Percentiles rank a stretch among this genome's conserved stretches.
phyloP scores from a whole-genome alignment of 1,140 invertebrate genomes.

The Pararge aegeria region DNA sequence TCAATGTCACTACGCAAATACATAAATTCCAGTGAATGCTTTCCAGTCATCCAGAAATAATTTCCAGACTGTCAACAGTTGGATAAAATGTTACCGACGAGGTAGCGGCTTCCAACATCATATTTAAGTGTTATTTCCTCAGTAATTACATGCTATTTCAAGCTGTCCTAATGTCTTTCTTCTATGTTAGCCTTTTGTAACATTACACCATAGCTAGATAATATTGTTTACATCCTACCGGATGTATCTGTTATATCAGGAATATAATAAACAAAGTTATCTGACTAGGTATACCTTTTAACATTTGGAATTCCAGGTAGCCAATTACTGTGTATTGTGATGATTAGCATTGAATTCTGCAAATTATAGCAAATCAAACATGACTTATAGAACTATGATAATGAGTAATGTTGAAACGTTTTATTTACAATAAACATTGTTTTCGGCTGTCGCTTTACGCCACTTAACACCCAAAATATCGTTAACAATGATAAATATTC shows the following conservation, averaged over 20 bases:
- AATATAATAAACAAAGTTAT: not conserved
- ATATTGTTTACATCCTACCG: not conserved
- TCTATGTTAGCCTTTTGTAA: not conserved
- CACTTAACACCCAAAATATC: conserved; percentile 10
- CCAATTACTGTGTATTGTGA: no score
- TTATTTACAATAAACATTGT: conserved; percentile 10
- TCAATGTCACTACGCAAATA: conserved; percentile 2
- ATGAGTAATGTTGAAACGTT: conserved; percentile 6
- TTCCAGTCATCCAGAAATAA: conserved; percentile 23
- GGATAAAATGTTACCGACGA: conserved; percentile 14
- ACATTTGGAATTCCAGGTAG: not conserved
- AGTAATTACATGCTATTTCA: not conserved
- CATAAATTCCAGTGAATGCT: conserved; percentile 3
- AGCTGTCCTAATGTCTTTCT: not conserved
- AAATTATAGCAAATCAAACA: not conserved
- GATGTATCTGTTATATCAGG: not conserved
- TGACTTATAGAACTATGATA: not conserved
- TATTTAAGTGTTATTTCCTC: conserved; percentile 15
- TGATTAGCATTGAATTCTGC: not conserved
- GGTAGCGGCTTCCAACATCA: conserved; percentile 4
- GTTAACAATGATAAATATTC: conserved; percentile 1
- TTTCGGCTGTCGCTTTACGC: conserved; percentile 6
- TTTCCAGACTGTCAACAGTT: conserved; percentile 23
- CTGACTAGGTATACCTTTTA: not conserved
- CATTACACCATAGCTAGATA: not conserved